Evolutionary conservation across 2,113 vertebrate genomes (phyloP).

Genomic region (Orycteropus afer): DNA sequence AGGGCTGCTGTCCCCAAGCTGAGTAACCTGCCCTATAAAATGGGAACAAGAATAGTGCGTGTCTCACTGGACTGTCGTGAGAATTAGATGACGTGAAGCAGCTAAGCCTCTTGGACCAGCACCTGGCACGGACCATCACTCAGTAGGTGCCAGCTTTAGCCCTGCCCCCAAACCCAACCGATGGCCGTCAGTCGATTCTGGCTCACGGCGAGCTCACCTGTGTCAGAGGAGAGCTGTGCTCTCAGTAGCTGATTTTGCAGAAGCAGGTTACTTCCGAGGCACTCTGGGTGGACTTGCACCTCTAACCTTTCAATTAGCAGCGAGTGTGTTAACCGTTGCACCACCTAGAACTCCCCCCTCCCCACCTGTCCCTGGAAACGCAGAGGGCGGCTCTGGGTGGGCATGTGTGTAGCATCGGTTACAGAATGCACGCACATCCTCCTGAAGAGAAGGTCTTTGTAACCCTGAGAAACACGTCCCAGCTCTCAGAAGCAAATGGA

Average conservation of each 20-base stretch:
- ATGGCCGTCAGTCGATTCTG: no score
- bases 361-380: rapidly evolving
- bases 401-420: not conserved
- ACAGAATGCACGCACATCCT: not conserved
- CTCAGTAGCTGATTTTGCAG: no score
- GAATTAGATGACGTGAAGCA: no score
- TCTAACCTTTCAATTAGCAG: no score
- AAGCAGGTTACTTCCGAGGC: not conserved
- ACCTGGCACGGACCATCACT: not conserved
- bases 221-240: no score
- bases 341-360: no score
- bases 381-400: not conserved
- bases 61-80: rapidly evolving
- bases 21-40: not conserved
- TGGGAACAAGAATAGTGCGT: not conserved
- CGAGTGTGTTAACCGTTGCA: no score
- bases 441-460: not conserved
- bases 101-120: not conserved
- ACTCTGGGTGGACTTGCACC: no score
- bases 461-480: not conserved
- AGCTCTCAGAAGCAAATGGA: not conserved
- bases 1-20: not conserved
- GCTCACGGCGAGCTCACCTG: no score
- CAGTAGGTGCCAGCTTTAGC: no score
- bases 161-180: no score